Percentiles rank a stretch among this genome's conserved stretches.
Evolutionary conservation across 64 coral and sea anemone species (phyloP).

Genomic region (Dendrophyllia cribrosa): DNA sequence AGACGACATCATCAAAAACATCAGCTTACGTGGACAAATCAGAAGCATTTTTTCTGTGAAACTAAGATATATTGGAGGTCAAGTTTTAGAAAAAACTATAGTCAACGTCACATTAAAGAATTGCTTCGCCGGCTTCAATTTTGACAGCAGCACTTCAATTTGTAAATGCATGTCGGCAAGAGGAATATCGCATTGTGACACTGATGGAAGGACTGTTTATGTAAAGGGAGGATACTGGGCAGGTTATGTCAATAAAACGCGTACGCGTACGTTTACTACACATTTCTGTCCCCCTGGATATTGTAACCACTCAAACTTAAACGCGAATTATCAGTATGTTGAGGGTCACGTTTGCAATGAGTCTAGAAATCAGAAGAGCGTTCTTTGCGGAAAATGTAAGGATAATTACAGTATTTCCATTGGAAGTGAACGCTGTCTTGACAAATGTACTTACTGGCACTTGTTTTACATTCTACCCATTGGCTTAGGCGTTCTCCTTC

Average conservation of each 20-base stretch:
- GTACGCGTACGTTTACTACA: constrained; percentile 58
- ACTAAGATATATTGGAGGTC: neutral
- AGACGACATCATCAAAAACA: neutral
- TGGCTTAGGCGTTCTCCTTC: neutral
- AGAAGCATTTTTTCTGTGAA: neutral
- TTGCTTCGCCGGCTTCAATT: constrained; percentile 69
- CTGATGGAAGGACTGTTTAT: constrained; percentile 43
- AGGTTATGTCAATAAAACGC: constrained; percentile 40
- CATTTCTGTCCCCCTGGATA: constrained; percentile 73
- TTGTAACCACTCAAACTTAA: constrained; percentile 33
- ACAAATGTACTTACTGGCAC: constrained; percentile 9
- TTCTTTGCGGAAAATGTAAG: constrained; percentile 76
- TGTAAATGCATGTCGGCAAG: constrained; percentile 54
- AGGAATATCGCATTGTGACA: constrained; percentile 64
- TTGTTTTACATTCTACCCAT: constrained; percentile 14
- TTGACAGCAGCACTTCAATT: neutral
- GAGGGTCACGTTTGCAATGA: constrained; percentile 56
- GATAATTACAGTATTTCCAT: constrained; percentile 53
- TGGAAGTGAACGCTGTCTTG: constrained; percentile 57
- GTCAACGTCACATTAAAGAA: neutral
- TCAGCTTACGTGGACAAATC: neutral
- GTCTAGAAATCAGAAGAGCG: constrained; percentile 20
- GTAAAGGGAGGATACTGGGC: constrained; percentile 89
- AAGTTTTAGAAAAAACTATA: neutral
- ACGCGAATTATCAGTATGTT: constrained; percentile 38